Base-by-base conservation (phyloP, 2,113 vertebrate genomes). In the Dolichotis patagonum region DNA sequence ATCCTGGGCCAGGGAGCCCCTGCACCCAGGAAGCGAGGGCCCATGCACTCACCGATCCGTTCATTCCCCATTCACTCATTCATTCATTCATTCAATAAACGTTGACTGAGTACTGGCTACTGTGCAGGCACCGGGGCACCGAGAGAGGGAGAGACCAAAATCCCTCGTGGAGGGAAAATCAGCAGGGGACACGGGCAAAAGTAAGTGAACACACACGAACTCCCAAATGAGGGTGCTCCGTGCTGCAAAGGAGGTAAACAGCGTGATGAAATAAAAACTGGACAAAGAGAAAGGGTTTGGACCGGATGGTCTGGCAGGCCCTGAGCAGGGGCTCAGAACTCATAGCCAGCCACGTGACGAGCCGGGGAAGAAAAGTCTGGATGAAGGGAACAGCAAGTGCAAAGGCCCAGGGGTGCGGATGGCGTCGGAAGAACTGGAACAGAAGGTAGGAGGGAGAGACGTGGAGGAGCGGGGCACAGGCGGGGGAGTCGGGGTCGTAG, bases 71-170 rank as follows among this genome's bases (percentile, higher is more conserved):
- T 52, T 46, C 46, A 46, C 46, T 46, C 46, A 46, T 46, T 56
- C 69, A 38, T 46, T 56, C 69, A 38, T 41, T 73, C 69, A 73
- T 22, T 73, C 43, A 46, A 7, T 69, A 82, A 32, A 19, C 17
- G 60, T 43, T 41, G 80, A n/a, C 0, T 58, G 60, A 86, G 80
- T 17, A 6, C 4, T n/a, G 22, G 67, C 58, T 41, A 2, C 41
- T 38, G 35, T 11, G 58, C 87, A 28, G 41, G 26, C 56, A 41
- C 46, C 9, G 32, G 35, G 35, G 71, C 30, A 41, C 20, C 35
- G 26, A 80, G 54, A 78, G 30, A 90, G 41, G 83, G 60, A 69
- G 38, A 80, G 80, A 92, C 73, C 38, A 3, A 67, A 85, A 60
- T 10, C 58, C 19, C 43, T 80, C 32, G 2, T 4, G 78, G 46